Evolutionary conservation across 2,888 invertebrate genomes (phyloP), one percentile per base, ranked within the genome.

Genomic region (Argynnis bischoffii): DNA sequence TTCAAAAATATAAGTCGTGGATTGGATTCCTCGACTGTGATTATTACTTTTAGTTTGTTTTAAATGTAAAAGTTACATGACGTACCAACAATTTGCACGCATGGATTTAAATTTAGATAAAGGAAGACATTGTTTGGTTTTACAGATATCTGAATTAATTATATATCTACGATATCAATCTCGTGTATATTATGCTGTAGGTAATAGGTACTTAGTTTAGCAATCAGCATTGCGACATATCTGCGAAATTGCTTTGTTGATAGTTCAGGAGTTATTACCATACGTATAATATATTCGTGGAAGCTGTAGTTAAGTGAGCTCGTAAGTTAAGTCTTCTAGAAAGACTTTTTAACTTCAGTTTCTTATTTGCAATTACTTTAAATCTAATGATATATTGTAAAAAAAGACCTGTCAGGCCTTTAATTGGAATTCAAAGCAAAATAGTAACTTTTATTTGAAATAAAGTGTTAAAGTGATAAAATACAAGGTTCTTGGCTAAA

Each of bases 181-280:
- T 59, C 35, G 46, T 47, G 65, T 46, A 59, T 35, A 65, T 16
- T 53, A 59, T 51, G 31, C 31, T 26, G 26, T 26, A 26, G 26
- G 18, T 46, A 26, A 51, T 14, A 3, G 31, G 5, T 59, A 59
- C 56, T 56, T 51, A 56, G 65, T 26, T 65, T 59, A 59, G 47
- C 59, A 65, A 65, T 65, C 59, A 59, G 31, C 59, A 65, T 15
- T 47, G 53, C 31, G 57, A 59, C 59, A 65, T 53, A 48, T 59
- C 57, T 65, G 65, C 31, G 59, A 65, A 65, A 65, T 65, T 54
- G 59, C 65, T 65, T 65, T 53, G 65, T 65, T 65, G 53, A 54
- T 65, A 57, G 51, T 51, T 65, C 53, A 59, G 53, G 18, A 59
- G 47, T 65, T 65, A 65, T 59, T 48, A 59, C 59, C 47, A 59